These are phyloP conservation scores for Tachycineta bicolor DNA, from an alignment of 2,113 vertebrate species.

Conservation along the genomic window DNA sequence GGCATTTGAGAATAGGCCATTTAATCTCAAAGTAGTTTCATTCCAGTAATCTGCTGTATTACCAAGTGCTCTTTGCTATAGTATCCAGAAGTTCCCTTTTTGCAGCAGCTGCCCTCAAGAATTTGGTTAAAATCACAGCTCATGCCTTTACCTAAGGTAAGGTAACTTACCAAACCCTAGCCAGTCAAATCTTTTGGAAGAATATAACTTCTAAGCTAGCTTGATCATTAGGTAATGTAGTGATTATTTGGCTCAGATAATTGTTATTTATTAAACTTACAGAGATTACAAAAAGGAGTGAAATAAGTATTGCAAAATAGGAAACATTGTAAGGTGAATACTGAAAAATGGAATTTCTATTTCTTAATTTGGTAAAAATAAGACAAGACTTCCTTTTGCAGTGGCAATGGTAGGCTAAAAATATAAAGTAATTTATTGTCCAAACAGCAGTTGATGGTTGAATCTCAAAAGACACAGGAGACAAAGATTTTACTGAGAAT, in stretches of 20 bases:
- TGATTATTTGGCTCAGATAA: neutral
- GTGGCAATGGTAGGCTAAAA: neutral
- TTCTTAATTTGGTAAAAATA: neutral
- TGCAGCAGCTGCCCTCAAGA: neutral
- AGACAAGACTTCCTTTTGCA: neutral
- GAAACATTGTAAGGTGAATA: neutral
- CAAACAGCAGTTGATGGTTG: neutral
- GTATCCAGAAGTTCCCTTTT: neutral
- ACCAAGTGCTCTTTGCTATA: neutral
- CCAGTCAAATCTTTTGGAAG: neutral
- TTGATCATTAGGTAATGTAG: rapidly evolving
- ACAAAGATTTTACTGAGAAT: neutral
- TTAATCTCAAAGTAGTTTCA: neutral
- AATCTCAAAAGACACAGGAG: neutral
- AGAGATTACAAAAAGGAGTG: neutral
- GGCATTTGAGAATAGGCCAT: neutral
- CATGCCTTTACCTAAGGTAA: neutral
- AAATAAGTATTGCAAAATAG: neutral
- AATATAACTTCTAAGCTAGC: neutral
- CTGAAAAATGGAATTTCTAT: neutral
- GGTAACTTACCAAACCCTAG: neutral
- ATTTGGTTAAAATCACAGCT: neutral
- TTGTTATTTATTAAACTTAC: neutral
- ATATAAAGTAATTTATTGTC: neutral
- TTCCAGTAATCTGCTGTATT: neutral